These are phyloP conservation scores for Turritopsis dohrnii DNA, from an alignment of 30 jellyfish, hydroid and myxozoan genomes.

Conservation along the genomic window DNA sequence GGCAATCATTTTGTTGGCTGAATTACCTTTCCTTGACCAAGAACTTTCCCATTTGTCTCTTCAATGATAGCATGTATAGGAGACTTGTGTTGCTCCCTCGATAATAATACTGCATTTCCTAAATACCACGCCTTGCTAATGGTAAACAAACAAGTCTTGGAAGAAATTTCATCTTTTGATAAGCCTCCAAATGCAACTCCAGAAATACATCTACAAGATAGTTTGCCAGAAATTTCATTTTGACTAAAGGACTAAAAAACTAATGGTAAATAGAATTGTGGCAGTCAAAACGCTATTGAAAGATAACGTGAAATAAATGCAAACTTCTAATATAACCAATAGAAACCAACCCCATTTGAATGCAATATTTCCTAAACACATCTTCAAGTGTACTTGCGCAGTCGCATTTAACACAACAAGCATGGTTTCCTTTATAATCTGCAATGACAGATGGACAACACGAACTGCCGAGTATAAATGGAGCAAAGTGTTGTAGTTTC, in stretches of 20 bases:
- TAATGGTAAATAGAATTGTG: no score
- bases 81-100: conserved; percentile 26
- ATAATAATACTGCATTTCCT: conserved; percentile 46
- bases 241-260: no score
- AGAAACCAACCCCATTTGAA: conserved; percentile 54
- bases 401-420: conserved; percentile 29
- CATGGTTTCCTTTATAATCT: conserved; percentile 33
- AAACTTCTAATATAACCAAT: no score
- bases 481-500: conserved; percentile 40
- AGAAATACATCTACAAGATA: conserved; percentile 35
- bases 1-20: no score
- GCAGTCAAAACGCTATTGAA: no score
- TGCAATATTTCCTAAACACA: conserved; percentile 32
- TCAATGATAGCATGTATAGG: conserved; percentile 38
- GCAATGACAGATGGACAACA: conserved; percentile 49
- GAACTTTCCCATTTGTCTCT: conserved; percentile 28
- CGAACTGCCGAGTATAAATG: conserved; percentile 39
- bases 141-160: conserved; percentile 29
- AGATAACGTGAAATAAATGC: no score
- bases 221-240: not conserved
- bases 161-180: conserved; percentile 8
- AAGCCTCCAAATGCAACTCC: conserved; percentile 25
- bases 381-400: conserved; percentile 44
- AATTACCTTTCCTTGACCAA: conserved; percentile 49
- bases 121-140: conserved; percentile 60